phyloP scores from a whole-genome alignment of 2,113 vertebrate genomes.

The Isurus oxyrinchus region DNA sequence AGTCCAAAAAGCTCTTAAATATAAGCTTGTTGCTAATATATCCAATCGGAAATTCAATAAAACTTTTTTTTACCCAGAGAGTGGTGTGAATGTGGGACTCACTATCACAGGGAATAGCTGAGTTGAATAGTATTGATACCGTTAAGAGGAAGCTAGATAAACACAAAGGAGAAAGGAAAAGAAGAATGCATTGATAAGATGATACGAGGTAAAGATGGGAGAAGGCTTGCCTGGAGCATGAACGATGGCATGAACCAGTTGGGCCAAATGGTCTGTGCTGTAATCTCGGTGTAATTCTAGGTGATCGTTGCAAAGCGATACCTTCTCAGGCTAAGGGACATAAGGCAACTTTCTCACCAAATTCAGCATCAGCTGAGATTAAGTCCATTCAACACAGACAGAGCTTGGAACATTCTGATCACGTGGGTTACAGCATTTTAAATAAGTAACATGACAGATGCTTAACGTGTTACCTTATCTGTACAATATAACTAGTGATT shows the following conservation, averaged over 20 bases:
- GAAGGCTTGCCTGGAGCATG: background rate
- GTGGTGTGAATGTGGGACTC: background rate
- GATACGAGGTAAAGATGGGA: background rate
- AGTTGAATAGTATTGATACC: background rate
- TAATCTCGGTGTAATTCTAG: background rate
- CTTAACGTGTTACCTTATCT: too few species aligned
- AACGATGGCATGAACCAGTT: background rate
- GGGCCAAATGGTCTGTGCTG: background rate
- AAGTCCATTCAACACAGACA: too few species aligned
- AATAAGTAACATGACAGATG: too few species aligned
- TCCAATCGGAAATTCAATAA: background rate
- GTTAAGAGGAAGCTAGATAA: background rate
- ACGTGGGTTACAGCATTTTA: too few species aligned
- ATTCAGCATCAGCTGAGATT: too few species aligned
- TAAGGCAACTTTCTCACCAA: too few species aligned
- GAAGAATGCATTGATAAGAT: background rate
- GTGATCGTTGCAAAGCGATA: too few species aligned
- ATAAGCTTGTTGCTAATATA: background rate
- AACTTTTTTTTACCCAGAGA: too few species aligned
- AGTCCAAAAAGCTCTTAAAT: background rate
- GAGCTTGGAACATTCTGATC: too few species aligned
- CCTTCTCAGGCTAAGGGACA: too few species aligned
- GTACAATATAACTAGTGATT: too few species aligned
- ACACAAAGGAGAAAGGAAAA: background rate
- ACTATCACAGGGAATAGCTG: background rate